Conservation (phyloP, 2,888 invertebrate species). For the Drosophila merina region DNA sequence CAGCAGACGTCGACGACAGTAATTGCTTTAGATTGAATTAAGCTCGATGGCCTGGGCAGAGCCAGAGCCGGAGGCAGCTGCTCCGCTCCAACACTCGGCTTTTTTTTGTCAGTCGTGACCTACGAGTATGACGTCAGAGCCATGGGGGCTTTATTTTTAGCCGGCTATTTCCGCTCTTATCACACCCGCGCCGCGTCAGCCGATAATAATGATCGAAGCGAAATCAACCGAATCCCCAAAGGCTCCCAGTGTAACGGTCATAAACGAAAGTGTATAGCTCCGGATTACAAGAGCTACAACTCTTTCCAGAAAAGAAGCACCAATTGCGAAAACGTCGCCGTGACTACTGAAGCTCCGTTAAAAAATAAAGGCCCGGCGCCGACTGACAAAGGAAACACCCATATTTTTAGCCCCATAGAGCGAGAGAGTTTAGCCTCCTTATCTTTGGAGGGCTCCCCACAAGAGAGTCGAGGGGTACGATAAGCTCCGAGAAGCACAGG, state of each 20-base stretch:
- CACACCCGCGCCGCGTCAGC: constrained; percentile 58
- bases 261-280: background rate
- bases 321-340: constrained; percentile 38
- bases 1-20: constrained; percentile 60
- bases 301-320: constrained; percentile 16
- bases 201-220: constrained; percentile 29
- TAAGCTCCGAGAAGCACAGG: constrained; percentile 63
- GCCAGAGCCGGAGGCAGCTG: constrained; percentile 18
- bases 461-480: constrained; percentile 45
- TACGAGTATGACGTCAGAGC: constrained; percentile 60
- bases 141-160: constrained; percentile 55
- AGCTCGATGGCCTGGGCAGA: constrained; percentile 39
- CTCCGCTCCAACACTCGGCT: constrained; percentile 24
- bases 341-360: constrained; percentile 32
- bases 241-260: constrained; percentile 5
- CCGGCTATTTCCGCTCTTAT: constrained; percentile 67
- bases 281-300: background rate
- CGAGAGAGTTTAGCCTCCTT: constrained; percentile 47
- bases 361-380: constrained; percentile 3
- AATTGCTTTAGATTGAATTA: constrained; percentile 80
- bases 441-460: constrained; percentile 43
- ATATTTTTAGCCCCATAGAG: constrained; percentile 5
- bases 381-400: constrained; percentile 31
- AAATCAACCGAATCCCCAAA: constrained; percentile 6
- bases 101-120: constrained; percentile 21